Conservation (phyloP, 2,113 vertebrate species). For the Naja naja region DNA sequence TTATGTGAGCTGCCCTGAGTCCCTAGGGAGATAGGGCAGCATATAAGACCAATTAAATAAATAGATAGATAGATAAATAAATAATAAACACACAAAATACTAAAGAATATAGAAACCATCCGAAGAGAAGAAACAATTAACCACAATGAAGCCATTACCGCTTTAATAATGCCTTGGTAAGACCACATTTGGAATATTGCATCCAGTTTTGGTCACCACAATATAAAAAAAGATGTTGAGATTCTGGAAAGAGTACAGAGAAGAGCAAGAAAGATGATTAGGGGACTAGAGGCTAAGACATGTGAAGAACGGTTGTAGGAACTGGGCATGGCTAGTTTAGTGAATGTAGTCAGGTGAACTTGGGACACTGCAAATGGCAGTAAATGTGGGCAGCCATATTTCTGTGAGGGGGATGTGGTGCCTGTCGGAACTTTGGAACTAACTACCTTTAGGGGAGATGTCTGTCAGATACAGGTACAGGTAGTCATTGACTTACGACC, state of each 20-base stretch:
- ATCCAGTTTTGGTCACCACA: neutral
- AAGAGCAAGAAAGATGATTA: neutral
- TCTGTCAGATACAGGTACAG: too few relatives aligned
- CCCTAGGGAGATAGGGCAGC: too few relatives aligned
- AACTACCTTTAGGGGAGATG: too few relatives aligned
- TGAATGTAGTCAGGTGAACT: too few relatives aligned
- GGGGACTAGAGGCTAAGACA: neutral
- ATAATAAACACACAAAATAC: neutral
- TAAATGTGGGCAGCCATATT: too few relatives aligned
- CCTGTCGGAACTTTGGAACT: too few relatives aligned
- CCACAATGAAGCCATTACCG: neutral
- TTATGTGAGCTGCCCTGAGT: too few relatives aligned
- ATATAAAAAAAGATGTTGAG: neutral
- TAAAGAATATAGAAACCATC: neutral
- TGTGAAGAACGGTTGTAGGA: neutral
- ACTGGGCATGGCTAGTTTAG: neutral
- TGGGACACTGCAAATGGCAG: too few relatives aligned
- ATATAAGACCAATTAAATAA: too few relatives aligned
- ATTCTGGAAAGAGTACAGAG: neutral
- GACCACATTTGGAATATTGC: neutral
- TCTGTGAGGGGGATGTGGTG: too few relatives aligned
- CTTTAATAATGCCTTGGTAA: neutral
- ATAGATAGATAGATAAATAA: too few relatives aligned
- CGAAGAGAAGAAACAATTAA: neutral
- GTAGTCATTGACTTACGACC: too few relatives aligned